Evolutionary conservation across 2,888 invertebrate species (phyloP).

Genomic region (Eretmocerus hayati): DNA sequence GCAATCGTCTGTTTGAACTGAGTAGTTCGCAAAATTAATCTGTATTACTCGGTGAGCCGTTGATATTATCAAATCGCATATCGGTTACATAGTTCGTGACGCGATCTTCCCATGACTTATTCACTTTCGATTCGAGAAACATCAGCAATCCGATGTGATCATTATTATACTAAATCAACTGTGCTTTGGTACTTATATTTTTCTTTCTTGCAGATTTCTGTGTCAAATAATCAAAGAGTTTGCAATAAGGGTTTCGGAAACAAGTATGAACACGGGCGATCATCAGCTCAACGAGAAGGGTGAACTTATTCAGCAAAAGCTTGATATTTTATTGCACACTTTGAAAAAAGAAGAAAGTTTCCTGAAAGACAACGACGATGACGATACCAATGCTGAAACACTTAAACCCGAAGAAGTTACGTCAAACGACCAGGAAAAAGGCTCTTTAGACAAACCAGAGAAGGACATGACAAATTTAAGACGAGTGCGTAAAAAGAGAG

Average conservation of each 20-base stretch:
- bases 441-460: constrained; percentile 50
- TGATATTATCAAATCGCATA: no score
- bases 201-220: constrained; percentile 49
- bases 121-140: no score
- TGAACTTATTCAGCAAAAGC: constrained; percentile 66
- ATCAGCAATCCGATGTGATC: no score
- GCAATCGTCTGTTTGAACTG: no score
- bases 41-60: no score
- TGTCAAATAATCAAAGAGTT: constrained; percentile 77
- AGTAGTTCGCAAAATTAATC: no score
- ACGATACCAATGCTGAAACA: constrained; percentile 33
- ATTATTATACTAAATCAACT: background rate
- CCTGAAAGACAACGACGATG: constrained; percentile 26
- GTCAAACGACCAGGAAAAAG: constrained; percentile 40
- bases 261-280: constrained; percentile 53
- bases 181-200: background rate
- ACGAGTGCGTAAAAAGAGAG: constrained; percentile 37
- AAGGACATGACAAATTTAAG: constrained; percentile 52
- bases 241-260: constrained; percentile 56
- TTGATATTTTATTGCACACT: constrained; percentile 63
- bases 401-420: constrained; percentile 27
- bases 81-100: no score
- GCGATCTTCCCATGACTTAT: no score
- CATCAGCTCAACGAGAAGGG: constrained; percentile 62
- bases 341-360: constrained; percentile 16